Evolutionary conservation across 2,797 vertebrate genomes (phyloP).

Genomic region (Echeneis naucrates): DNA sequence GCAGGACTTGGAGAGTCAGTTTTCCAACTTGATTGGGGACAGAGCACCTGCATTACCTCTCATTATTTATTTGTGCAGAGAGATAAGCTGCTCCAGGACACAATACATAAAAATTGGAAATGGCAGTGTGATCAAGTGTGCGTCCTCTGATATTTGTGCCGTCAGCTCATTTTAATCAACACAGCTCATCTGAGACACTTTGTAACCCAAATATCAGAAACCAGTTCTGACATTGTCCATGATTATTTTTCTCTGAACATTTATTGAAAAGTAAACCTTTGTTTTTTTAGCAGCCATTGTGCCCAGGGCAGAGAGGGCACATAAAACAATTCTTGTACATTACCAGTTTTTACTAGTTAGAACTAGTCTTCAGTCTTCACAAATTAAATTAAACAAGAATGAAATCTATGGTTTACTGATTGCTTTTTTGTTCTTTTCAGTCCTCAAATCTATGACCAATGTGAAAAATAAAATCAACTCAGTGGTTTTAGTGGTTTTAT

Average conservation of each 20-base stretch:
- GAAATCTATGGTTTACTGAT: not conserved
- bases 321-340: not conserved
- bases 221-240: not conserved
- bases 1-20: not conserved
- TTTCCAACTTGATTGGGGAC: not conserved
- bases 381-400: not conserved
- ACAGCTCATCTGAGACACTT: not conserved
- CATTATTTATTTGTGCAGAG: constrained; percentile 56
- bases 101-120: not conserved
- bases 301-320: not conserved
- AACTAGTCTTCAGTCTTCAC: not conserved
- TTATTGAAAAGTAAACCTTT: not conserved
- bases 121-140: not conserved
- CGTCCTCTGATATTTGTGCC: not conserved
- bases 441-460: not conserved
- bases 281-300: not conserved
- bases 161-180: not conserved
- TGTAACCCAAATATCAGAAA: not conserved
- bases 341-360: too few relatives aligned
- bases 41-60: not conserved
- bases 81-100: constrained; percentile 15
- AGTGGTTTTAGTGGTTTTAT: constrained; percentile 63
- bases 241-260: not conserved
- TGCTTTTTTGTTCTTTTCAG: not conserved
- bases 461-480: constrained; percentile 38